Percentiles rank a stretch among this genome's conserved stretches.
phyloP scores from a whole-genome alignment of 2,113 vertebrate species.

The Capreolus pygargus region DNA sequence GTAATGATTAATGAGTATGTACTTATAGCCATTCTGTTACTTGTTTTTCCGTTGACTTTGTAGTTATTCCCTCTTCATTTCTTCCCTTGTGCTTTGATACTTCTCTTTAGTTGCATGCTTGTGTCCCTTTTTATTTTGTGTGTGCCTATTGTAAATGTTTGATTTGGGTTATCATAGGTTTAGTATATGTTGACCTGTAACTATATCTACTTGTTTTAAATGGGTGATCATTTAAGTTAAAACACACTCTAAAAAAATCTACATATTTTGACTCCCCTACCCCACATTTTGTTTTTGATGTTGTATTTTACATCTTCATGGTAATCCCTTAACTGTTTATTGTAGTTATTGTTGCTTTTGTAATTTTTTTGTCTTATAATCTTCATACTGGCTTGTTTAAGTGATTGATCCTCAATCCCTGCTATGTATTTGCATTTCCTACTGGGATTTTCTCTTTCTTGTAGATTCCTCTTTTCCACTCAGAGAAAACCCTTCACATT shows the following conservation, averaged over 20 bases:
- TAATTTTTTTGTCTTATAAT: not conserved
- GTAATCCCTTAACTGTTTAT: not conserved
- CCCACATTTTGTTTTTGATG: not conserved
- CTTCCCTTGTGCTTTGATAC: not conserved
- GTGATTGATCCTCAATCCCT: not conserved
- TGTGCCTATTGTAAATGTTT: not conserved
- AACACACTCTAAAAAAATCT: not conserved
- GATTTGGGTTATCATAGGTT: not conserved
- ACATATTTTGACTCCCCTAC: not conserved
- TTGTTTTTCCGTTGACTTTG: not conserved
- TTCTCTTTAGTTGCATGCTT: not conserved
- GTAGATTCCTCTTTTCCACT: not conserved
- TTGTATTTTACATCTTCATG: not conserved
- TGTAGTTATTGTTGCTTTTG: not conserved
- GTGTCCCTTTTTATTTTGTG: not conserved
- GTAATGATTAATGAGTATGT: fast-evolving
- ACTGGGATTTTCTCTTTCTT: not conserved
- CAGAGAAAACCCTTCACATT: not conserved
- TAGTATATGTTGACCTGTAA: not conserved
- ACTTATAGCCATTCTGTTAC: not conserved
- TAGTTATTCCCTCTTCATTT: not conserved
- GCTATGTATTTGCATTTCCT: not conserved
- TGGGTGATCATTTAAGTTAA: not conserved
- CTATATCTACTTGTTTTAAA: not conserved
- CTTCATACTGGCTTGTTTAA: not conserved